These are phyloP conservation scores for Fistularia tabacaria DNA, from an alignment of 2,797 vertebrate species.

Conservation along the genomic window DNA sequence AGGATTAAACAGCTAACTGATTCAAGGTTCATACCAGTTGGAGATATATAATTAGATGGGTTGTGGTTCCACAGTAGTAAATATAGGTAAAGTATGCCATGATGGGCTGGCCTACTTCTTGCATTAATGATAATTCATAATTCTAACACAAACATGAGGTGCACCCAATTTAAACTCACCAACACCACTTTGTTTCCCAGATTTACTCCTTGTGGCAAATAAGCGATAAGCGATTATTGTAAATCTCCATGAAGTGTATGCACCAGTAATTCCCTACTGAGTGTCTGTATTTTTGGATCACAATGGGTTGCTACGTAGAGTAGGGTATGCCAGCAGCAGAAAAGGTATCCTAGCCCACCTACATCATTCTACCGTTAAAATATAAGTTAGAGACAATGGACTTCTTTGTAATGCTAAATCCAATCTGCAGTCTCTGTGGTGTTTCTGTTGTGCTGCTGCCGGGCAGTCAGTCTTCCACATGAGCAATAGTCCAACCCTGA, in stretches of 20 bases:
- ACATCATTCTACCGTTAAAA: slow-evolving; percentile 43
- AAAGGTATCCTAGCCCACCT: slow-evolving; percentile 37
- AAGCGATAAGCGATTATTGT: slow-evolving; percentile 64
- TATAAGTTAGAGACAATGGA: slow-evolving; percentile 50
- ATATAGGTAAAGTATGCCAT: slow-evolving; percentile 14
- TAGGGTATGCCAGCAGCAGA: slow-evolving; percentile 48
- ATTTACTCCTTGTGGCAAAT: slow-evolving; percentile 51
- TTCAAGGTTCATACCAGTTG: too few species aligned
- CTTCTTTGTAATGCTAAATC: slow-evolving; percentile 36
- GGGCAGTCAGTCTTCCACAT: slow-evolving; percentile 16
- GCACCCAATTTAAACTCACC: slow-evolving; percentile 53
- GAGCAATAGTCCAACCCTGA: slow-evolving; percentile 17
- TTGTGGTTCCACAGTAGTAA: background rate
- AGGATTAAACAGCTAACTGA: too few species aligned
- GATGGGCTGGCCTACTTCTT: slow-evolving; percentile 62
- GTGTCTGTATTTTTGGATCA: slow-evolving; percentile 62
- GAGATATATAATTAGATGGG: slow-evolving; percentile 1
- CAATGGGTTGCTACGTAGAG: slow-evolving; percentile 47
- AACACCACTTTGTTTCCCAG: slow-evolving; percentile 40
- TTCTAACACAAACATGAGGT: slow-evolving; percentile 51
- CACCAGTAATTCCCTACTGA: slow-evolving; percentile 56
- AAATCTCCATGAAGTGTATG: slow-evolving; percentile 69
- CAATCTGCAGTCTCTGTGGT: slow-evolving; percentile 23
- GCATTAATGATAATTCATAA: slow-evolving; percentile 53
- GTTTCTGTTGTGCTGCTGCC: slow-evolving; percentile 19